Conservation (phyloP, 2,888 invertebrate species). For the Scaptomyza flava region DNA sequence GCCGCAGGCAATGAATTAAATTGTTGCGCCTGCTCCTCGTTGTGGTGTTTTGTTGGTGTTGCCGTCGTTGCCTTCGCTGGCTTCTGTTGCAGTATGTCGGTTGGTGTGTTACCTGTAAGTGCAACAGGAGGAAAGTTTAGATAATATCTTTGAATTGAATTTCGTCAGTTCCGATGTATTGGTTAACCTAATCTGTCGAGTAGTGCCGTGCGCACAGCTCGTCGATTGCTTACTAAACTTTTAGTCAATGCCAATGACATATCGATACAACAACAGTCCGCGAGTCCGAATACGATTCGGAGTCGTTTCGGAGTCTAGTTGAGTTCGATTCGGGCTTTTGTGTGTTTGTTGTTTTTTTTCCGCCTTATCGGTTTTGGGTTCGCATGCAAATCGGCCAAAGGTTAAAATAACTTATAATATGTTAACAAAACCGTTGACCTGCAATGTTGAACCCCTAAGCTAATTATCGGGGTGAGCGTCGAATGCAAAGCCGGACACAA, state of each 20-base stretch:
- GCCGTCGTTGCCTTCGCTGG: slow-evolving; percentile 77
- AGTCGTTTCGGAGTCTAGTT: slow-evolving; percentile 15
- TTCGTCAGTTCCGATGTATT: too few relatives aligned
- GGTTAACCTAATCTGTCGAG: slow-evolving; percentile 2
- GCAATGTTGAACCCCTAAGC: slow-evolving; percentile 80
- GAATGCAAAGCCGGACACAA: slow-evolving; percentile 47
- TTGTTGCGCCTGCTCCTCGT: slow-evolving; percentile 58
- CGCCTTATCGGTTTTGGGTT: slow-evolving; percentile 16
- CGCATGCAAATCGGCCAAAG: slow-evolving; percentile 75
- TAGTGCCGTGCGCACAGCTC: slow-evolving; percentile 29
- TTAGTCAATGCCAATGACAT: not conserved
- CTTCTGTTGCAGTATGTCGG: slow-evolving; percentile 77
- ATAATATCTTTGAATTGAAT: too few relatives aligned
- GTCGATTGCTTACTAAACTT: slow-evolving; percentile 49
- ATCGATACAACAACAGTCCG: not conserved
- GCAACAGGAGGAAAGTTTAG: not conserved
- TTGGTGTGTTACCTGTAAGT: slow-evolving; percentile 78
- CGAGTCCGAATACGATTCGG: slow-evolving; percentile 17
- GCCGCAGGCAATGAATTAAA: slow-evolving; percentile 60
- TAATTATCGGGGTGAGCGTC: slow-evolving; percentile 71
- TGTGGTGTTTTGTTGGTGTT: slow-evolving; percentile 61
- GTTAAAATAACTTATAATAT: slow-evolving; percentile 80
- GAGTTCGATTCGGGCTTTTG: slow-evolving; percentile 12
- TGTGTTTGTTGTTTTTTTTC: slow-evolving; percentile 7
- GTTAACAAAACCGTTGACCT: slow-evolving; percentile 80